Base-by-base conservation (phyloP, 2,888 invertebrate species). In the Nomada fucata region DNA sequence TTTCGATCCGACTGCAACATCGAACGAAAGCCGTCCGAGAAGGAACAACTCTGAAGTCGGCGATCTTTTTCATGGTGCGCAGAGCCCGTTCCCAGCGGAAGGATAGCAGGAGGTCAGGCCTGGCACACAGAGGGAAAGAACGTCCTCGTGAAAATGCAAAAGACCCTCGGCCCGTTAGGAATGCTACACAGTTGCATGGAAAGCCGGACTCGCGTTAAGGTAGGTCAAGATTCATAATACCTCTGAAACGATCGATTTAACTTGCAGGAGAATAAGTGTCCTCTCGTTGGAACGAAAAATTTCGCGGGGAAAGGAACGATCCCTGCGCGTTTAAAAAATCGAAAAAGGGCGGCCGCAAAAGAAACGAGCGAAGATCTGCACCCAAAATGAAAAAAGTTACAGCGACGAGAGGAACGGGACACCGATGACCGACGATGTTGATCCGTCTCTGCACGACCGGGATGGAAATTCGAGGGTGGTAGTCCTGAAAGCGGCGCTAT, bases 141-240 rank as follows among this genome's bases (percentile, higher is more conserved):
- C 91, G 88, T 96, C 67, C 93, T 96, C 76, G 93, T 94, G 10
- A 94, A 94, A 69, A 96, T 96, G 93, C 94, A 95, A 55, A 91
- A 88, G 0, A 94, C 94, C 26, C 63, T 91, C 1, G 97, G 97
- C 0, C 97, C 97, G 0, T 93, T 97, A 44, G 94, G 94, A 1
- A 92, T 95, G n/a, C 93, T 97, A 18, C 95, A 94, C 83, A 94
- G 95, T 23, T 96, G 95, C 89, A 95, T 96, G 90, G 95, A 96
- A 83, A 94, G 94, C 65, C 94, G 95, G 83, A 93, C 95, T 1
- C 94, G 95, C 90, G 94, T 96, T 29, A 96, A 96, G 96, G 96
- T 96, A 94, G 93, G 87, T 85, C 61, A 52, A 36, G 61, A 52
- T 26, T 50, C 15, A 23, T n/a, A n/a, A 42, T 7, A 42, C 65